Percentiles rank a stretch among this genome's conserved stretches.
These are phyloP conservation scores for Piscicola geometra DNA, from an alignment of 2,888 invertebrate species.

Conservation along the genomic window DNA sequence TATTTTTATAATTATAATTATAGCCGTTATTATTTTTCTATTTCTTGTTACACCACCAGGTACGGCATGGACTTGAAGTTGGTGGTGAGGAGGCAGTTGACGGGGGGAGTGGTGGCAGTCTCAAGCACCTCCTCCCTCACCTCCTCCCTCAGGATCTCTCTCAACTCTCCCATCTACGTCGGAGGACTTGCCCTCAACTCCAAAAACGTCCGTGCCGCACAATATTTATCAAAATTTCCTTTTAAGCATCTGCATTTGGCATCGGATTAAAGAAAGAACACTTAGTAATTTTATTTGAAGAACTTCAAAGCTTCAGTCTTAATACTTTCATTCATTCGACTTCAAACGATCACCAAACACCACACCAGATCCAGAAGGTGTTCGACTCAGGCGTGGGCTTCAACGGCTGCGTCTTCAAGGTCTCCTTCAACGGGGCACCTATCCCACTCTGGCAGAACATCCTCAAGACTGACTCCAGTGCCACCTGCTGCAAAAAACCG, in stretches of 20 bases:
- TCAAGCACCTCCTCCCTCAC: slow-evolving; percentile 12
- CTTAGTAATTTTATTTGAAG: too few species aligned
- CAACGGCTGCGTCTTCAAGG: slow-evolving; percentile 44
- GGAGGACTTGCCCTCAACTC: slow-evolving; percentile 42
- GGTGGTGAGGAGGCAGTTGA: slow-evolving; percentile 43
- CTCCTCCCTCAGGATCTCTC: slow-evolving; percentile 24
- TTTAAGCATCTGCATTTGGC: too few species aligned
- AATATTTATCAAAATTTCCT: too few species aligned
- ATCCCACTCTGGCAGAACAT: slow-evolving; percentile 44
- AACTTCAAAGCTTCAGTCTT: too few species aligned
- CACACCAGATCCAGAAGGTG: slow-evolving; percentile 34
- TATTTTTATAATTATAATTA: not conserved
- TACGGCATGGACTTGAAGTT: slow-evolving; percentile 44
- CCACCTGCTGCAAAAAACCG: slow-evolving; percentile 43
- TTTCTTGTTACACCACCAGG: slow-evolving; percentile 35
- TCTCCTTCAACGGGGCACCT: slow-evolving; percentile 38
- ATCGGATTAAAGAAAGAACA: too few species aligned
- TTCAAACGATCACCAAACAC: too few species aligned
- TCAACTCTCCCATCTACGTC: slow-evolving; percentile 42
- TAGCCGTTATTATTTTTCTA: not conserved
- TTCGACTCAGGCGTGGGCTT: slow-evolving; percentile 38
- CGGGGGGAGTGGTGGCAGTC: slow-evolving; percentile 42
- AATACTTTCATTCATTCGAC: too few species aligned
- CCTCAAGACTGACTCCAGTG: slow-evolving; percentile 34
- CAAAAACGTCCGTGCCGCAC: not conserved